These are phyloP conservation scores for Denticeps clupeoides DNA, from an alignment of 2,797 vertebrate genomes.

Conservation along the genomic window DNA sequence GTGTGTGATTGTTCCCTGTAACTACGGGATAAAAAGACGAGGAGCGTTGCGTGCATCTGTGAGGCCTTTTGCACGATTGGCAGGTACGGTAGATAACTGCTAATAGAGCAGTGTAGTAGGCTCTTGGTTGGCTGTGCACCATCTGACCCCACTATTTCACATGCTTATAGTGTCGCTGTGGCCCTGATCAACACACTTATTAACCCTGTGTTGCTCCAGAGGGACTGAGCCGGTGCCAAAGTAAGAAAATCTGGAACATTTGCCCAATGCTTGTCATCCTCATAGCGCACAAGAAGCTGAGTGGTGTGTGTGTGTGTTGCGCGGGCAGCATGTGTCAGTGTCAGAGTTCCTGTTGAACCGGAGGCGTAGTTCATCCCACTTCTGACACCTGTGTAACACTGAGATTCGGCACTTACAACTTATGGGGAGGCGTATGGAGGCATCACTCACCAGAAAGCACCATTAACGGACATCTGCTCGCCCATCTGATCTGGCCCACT, in stretches of 20 bases:
- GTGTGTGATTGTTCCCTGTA: slow-evolving; percentile 7
- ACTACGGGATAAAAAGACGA: slow-evolving; percentile 14
- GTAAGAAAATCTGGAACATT: too few species aligned
- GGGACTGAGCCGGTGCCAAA: slow-evolving; percentile 4
- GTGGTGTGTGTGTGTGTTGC: too few species aligned
- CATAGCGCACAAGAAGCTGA: too few species aligned
- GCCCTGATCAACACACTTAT: too few species aligned
- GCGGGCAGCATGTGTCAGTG: too few species aligned
- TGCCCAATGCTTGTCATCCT: too few species aligned
- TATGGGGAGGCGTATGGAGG: slow-evolving; percentile 10
- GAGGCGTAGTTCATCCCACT: not conserved
- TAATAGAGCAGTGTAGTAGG: slow-evolving; percentile 27
- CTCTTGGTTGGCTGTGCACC: slow-evolving; percentile 24
- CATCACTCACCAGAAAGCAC: slow-evolving; percentile 20
- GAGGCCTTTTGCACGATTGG: slow-evolving; percentile 18
- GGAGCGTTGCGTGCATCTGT: slow-evolving; percentile 5
- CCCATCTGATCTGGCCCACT: slow-evolving; percentile 24
- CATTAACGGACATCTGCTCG: slow-evolving; percentile 36
- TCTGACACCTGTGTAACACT: slow-evolving; percentile 21
- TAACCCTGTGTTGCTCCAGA: slow-evolving; percentile 9
- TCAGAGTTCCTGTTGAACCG: too few species aligned
- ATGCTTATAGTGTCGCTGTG: too few species aligned
- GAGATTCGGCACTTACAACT: slow-evolving; percentile 14
- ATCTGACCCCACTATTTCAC: too few species aligned
- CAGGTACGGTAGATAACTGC: slow-evolving; percentile 27